A percentile compares a stretch with the other conserved stretches of the same genome.
Conservation (phyloP, 2,888 invertebrate species). For the Malacosoma neustria region DNA sequence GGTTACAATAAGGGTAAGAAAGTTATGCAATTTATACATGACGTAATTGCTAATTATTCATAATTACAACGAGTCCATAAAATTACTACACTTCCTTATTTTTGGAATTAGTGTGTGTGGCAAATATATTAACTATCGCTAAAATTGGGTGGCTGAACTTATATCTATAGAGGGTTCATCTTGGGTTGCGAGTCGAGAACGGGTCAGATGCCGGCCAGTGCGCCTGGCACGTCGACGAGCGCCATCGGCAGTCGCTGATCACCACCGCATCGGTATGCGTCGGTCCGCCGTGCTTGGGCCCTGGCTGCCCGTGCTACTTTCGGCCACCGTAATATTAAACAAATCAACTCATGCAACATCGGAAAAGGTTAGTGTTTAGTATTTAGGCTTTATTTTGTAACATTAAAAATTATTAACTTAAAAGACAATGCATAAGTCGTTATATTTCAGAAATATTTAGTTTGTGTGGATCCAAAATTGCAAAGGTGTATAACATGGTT, state of each 20-base stretch:
- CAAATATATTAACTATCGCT: conserved; percentile 48
- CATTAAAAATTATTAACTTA: too few relatives aligned
- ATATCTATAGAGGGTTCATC: conserved; percentile 59
- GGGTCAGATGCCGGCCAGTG: conserved; percentile 56
- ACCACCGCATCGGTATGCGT: conserved; percentile 51
- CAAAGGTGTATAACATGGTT: conserved; percentile 32
- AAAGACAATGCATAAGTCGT: neutral
- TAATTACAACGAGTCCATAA: conserved; percentile 14
- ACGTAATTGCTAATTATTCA: neutral
- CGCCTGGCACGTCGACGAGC: conserved; percentile 21
- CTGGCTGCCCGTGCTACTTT: conserved; percentile 12
- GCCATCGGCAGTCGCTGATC: conserved; percentile 38
- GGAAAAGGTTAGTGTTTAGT: neutral
- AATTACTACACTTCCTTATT: conserved; percentile 41
- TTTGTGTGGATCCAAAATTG: conserved; percentile 32
- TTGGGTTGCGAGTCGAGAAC: conserved; percentile 38
- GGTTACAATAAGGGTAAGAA: too few relatives aligned
- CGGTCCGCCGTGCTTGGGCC: conserved; percentile 23
- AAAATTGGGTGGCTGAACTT: conserved; percentile 69
- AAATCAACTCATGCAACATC: neutral
- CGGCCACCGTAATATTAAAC: neutral
- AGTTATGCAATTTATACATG: too few relatives aligned
- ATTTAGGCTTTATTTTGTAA: too few relatives aligned
- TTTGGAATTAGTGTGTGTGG: conserved; percentile 31
- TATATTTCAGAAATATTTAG: conserved; percentile 21